These are phyloP conservation scores for Vanessa tameamea DNA, from an alignment of 1,140 invertebrate species.

Conservation along the genomic window DNA sequence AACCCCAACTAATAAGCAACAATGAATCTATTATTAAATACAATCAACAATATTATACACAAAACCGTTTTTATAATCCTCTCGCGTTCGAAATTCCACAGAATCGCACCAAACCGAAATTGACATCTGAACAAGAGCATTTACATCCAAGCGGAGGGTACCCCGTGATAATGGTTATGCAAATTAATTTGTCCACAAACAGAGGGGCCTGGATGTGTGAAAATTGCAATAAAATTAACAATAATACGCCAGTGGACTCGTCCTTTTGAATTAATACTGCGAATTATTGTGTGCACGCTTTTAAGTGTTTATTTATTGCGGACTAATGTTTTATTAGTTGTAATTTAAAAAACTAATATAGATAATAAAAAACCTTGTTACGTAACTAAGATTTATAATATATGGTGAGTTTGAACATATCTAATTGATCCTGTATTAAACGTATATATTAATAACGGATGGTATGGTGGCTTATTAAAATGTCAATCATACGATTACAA, in stretches of 20 bases:
- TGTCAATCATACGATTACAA: too few relatives aligned
- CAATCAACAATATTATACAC: neutral
- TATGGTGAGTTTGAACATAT: too few relatives aligned
- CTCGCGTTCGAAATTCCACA: constrained; percentile 15
- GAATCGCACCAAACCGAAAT: constrained; percentile 54
- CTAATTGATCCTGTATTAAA: too few relatives aligned
- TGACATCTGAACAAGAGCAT: constrained; percentile 56
- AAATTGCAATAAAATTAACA: constrained; percentile 57
- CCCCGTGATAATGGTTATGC: constrained; percentile 51
- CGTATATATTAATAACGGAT: too few relatives aligned
- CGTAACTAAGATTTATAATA: too few relatives aligned
- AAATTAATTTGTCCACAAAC: constrained; percentile 62
- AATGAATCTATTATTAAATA: neutral
- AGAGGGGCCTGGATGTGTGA: constrained; percentile 53
- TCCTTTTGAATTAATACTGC: constrained; percentile 30
- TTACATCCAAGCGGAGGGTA: constrained; percentile 50
- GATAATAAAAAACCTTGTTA: neutral
- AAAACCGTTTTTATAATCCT: neutral
- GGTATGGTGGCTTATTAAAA: too few relatives aligned
- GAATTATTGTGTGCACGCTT: constrained; percentile 17
- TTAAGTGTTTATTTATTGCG: constrained; percentile 20
- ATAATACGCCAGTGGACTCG: constrained; percentile 36
- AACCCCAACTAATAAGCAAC: too few relatives aligned
- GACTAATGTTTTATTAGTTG: constrained; percentile 1
- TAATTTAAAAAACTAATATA: neutral